These are phyloP conservation scores for Eriosoma lanigerum DNA, from an alignment of 1,140 invertebrate species.

Conservation along the genomic window DNA sequence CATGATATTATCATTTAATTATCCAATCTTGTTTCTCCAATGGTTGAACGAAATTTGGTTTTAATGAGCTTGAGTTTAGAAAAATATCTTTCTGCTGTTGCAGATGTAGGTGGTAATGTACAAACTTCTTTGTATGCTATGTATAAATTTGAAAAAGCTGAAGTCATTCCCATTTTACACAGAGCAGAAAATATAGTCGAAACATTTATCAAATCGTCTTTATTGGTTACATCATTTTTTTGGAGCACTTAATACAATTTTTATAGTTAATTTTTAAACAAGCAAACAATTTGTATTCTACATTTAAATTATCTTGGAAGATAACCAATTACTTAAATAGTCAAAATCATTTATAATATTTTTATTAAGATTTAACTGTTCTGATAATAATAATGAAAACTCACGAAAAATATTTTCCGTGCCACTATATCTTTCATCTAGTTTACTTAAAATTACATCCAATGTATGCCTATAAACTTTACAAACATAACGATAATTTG, in stretches of 20 bases:
- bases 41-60: neutral
- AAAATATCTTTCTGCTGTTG: neutral
- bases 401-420: neutral
- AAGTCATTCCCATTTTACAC: neutral
- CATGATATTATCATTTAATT: neutral
- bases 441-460: too few species aligned
- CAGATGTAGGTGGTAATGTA: neutral
- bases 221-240: neutral
- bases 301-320: neutral
- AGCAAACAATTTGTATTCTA: neutral
- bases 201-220: neutral
- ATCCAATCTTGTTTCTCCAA: conserved; percentile 5
- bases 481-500: neutral
- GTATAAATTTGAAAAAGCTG: neutral
- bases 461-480: neutral
- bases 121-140: neutral
- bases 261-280: conserved; percentile 2
- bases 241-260: conserved; percentile 2
- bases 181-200: neutral
- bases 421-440: neutral
- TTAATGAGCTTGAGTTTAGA: conserved; percentile 2
- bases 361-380: neutral
- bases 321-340: neutral
- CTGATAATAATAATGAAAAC: neutral
- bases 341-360: neutral